These are phyloP conservation scores for Drosophila merina DNA, from an alignment of 2,888 invertebrate species.

Conservation along the genomic window DNA sequence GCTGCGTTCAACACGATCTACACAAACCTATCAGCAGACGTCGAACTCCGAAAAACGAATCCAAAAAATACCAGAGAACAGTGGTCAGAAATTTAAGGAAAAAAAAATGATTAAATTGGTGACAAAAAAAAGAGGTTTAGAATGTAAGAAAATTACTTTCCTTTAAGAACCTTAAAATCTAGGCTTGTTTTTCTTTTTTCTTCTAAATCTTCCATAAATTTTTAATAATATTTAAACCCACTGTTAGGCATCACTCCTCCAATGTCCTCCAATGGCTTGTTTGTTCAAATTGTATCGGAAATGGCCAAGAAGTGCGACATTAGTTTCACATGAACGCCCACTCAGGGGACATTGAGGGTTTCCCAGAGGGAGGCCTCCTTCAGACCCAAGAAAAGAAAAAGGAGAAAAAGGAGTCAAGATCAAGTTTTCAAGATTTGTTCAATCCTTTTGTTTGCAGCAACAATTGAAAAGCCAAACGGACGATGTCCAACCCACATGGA, in stretches of 20 bases:
- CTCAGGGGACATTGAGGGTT: conserved; percentile 25
- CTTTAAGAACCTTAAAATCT: too few relatives aligned
- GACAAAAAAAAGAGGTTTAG: too few relatives aligned
- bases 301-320: conserved; percentile 52
- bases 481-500: conserved; percentile 2
- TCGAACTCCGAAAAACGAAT: conserved; percentile 22
- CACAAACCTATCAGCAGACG: conserved; percentile 64
- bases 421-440: conserved; percentile 74
- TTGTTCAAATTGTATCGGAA: conserved; percentile 44
- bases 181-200: too few relatives aligned
- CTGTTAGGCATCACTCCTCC: conserved; percentile 31
- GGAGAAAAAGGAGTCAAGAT: conserved; percentile 41
- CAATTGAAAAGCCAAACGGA: conserved; percentile 24
- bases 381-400: conserved; percentile 1
- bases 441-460: conserved; percentile 59
- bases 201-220: too few relatives aligned
- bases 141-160: too few relatives aligned
- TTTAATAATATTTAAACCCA: conserved; percentile 7
- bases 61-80: conserved; percentile 17
- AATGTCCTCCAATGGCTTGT: conserved; percentile 22
- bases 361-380: conserved; percentile 36
- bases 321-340: conserved; percentile 78
- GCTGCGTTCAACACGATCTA: conserved; percentile 79
- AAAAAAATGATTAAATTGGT: too few relatives aligned
- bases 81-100: conserved; percentile 11